Conservation (phyloP, 2,888 invertebrate genomes). For the Tipula confusa region DNA sequence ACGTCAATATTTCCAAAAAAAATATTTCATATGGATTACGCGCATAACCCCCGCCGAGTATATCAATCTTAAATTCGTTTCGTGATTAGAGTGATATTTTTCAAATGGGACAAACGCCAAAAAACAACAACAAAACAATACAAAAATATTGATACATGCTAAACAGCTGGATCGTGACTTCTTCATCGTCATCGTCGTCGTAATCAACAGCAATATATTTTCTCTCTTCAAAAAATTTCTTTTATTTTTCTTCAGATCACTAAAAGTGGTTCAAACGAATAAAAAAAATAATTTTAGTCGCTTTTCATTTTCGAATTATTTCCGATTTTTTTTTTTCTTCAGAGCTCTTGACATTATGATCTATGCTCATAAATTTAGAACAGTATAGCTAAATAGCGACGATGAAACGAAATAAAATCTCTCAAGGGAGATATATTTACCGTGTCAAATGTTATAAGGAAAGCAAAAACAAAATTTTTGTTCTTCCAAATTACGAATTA, state of each 20-base stretch:
- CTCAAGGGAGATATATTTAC: not conserved
- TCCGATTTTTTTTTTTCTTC: not conserved
- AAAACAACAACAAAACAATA: not conserved
- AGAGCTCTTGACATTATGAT: conserved; percentile 12
- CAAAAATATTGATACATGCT: not conserved
- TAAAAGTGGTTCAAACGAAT: not conserved
- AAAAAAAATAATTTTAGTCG: not conserved
- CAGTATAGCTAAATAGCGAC: not conserved
- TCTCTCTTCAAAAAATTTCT: not conserved
- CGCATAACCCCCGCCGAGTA: not conserved
- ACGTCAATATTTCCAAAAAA: too few relatives aligned
- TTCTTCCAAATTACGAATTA: not conserved
- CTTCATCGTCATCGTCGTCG: not conserved
- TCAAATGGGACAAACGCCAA: not conserved
- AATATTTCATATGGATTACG: too few relatives aligned
- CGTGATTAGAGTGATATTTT: not conserved
- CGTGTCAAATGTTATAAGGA: too few relatives aligned
- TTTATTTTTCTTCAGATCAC: not conserved
- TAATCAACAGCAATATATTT: not conserved
- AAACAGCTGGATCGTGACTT: not conserved
- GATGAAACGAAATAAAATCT: not conserved
- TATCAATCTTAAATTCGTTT: not conserved
- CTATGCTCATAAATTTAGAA: not conserved
- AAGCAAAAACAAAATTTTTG: not conserved
- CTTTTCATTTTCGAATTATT: not conserved